Base-by-base conservation (phyloP, 35 echinoderm and acorn worm species). In the Diadema setosum region DNA sequence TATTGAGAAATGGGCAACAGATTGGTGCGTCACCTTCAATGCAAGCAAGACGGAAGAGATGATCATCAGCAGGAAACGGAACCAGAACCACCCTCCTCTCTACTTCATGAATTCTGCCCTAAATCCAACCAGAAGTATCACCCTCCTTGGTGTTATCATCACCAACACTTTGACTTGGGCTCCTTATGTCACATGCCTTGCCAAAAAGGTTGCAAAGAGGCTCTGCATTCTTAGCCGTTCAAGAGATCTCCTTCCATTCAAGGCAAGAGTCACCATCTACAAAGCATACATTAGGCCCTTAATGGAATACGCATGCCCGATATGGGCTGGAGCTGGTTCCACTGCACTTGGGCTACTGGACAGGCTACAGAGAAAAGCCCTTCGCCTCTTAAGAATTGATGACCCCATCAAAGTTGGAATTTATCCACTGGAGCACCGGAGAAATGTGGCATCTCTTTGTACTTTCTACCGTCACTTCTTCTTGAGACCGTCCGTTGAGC, bases 81-180 rank as follows among this genome's bases (percentile, higher is more conserved):
- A 80, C 74, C 74, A 80, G 34, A 80, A 80, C 21, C 74, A 80
- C 34, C 74, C 74, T 52, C 74, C 34, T 32, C 25, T 80, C 74
- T 80, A 32, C 74, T 80, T 80, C 37, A 4, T 80, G 37, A 80
- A 52, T 9, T 52, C 48, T 9, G 48, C 48, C 14, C 14, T 32
- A 80, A 23, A 80, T 36, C 6, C 34, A 33, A 80, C 74, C 31
- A 9, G 37, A 11, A 80, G 21, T 7, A 80, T 80, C 24, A 80
- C 74, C 37, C 74, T 80, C 20, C 16, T 80, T 80, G 74, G 37
- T 80, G 74, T 80, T 21, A 80, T 37, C 12, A 80, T 80, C 74
- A 9, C 74, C 74, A 39, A 80, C 5, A 39, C 14, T 32, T 39
- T 33, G 34, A 32, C 74, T 20, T 80, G 34, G 74, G 34, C 48